Evolutionary conservation across 1,140 invertebrate genomes (phyloP).

Genomic region (Papilio dardanus): DNA sequence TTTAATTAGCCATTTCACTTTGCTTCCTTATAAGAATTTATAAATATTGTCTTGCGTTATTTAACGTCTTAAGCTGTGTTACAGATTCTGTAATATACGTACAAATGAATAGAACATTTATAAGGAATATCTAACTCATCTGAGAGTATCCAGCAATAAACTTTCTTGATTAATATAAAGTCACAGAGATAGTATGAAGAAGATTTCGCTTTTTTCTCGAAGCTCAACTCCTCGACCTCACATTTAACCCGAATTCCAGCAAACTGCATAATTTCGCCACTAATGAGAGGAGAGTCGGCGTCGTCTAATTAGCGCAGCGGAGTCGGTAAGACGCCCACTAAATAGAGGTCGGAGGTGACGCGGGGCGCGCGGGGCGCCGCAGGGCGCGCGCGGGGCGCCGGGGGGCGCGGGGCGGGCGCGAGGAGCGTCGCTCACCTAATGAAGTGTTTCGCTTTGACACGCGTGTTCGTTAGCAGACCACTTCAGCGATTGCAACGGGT

Average conservation of each 20-base stretch:
- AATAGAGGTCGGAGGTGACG: slow-evolving; percentile 63
- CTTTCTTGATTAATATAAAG: slow-evolving; percentile 42
- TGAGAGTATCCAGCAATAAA: slow-evolving; percentile 36
- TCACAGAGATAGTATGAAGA: slow-evolving; percentile 46
- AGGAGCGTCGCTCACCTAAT: slow-evolving; percentile 78
- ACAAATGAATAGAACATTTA: background rate
- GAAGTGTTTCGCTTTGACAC: slow-evolving; percentile 81
- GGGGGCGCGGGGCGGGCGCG: slow-evolving; percentile 46
- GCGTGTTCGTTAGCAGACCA: slow-evolving; percentile 81
- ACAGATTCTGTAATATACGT: background rate
- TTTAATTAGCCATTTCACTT: slow-evolving; percentile 65
- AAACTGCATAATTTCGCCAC: slow-evolving; percentile 81
- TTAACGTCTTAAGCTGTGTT: background rate
- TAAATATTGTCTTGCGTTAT: background rate
- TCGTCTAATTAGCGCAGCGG: slow-evolving; percentile 78
- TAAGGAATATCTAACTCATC: background rate
- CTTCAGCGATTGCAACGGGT: slow-evolving; percentile 71
- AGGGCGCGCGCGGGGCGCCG: slow-evolving; percentile 38
- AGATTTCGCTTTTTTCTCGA: slow-evolving; percentile 65
- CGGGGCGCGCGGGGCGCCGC: slow-evolving; percentile 40
- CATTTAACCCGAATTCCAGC: slow-evolving; percentile 79
- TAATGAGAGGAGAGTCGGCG: slow-evolving; percentile 80
- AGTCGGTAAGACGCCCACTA: slow-evolving; percentile 78
- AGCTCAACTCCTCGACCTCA: slow-evolving; percentile 70
- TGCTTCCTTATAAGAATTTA: slow-evolving; percentile 33